phyloP scores from a whole-genome alignment of 2,113 vertebrate species.

The Pongo abelii region DNA sequence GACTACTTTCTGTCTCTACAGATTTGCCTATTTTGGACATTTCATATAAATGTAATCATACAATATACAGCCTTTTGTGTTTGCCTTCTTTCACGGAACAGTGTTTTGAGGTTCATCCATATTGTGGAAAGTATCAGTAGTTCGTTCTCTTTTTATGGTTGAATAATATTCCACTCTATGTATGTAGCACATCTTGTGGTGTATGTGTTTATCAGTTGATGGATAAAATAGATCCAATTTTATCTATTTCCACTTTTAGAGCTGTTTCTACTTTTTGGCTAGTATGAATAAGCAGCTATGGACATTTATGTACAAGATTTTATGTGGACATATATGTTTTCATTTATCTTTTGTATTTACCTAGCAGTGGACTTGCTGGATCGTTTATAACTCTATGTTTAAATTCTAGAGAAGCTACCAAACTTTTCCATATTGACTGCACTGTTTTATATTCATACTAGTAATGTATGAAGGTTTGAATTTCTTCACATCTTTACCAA shows the following conservation, averaged over 20 bases:
- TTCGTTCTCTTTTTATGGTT: background rate
- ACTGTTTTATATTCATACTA: background rate
- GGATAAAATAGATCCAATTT: background rate
- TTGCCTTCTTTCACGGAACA: background rate
- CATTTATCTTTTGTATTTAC: background rate
- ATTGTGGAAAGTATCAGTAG: background rate
- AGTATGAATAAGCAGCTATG: background rate
- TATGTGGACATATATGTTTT: background rate
- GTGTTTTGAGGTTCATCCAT: background rate
- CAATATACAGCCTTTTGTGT: background rate
- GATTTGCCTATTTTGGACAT: background rate
- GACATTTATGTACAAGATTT: background rate
- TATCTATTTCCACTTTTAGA: background rate
- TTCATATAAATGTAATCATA: background rate
- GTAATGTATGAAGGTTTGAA: background rate
- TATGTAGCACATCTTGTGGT: background rate
- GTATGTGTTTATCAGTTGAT: background rate
- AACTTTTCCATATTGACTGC: background rate
- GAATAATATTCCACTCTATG: background rate
- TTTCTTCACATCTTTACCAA: background rate
- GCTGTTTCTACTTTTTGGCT: background rate
- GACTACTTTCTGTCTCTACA: background rate
- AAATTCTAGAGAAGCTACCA: background rate
- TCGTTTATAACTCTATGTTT: background rate
- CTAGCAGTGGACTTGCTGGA: background rate